Evolutionary conservation across 2,888 invertebrate species (phyloP).

Genomic region (Omphaloscelis lunosa): DNA sequence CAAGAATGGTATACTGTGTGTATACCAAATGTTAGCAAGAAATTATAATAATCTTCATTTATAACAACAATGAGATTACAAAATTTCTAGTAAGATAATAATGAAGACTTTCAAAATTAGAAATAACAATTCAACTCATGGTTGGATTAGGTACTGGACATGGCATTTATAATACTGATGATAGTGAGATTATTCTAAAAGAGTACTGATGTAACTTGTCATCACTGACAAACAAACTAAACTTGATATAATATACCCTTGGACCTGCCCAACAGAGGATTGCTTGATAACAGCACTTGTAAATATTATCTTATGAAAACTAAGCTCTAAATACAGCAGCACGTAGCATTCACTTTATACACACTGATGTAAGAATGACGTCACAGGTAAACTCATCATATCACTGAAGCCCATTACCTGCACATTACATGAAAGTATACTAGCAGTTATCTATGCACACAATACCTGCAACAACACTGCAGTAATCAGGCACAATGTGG

Average conservation of each 20-base stretch:
- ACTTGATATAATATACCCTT: neutral
- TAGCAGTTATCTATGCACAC: slow-evolving; percentile 5
- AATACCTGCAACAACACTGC: slow-evolving; percentile 34
- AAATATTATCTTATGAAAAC: neutral
- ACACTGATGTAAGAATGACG: too few species aligned
- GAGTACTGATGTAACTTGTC: slow-evolving; percentile 25
- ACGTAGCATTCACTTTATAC: neutral
- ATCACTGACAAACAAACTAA: slow-evolving; percentile 13
- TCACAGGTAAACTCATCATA: neutral
- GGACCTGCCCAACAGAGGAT: neutral
- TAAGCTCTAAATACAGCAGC: neutral
- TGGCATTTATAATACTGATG: neutral
- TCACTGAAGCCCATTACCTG: neutral
- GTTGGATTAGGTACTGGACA: neutral
- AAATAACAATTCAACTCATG: neutral
- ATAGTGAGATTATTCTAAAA: slow-evolving; percentile 12
- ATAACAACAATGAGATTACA: neutral
- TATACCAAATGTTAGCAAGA: neutral
- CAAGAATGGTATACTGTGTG: neutral
- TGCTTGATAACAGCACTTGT: slow-evolving; percentile 20
- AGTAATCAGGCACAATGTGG: slow-evolving; percentile 21
- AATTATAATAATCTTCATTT: neutral
- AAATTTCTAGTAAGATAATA: neutral
- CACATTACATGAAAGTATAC: neutral
- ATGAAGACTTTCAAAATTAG: neutral